These are phyloP conservation scores for Malaclemys terrapin DNA, from an alignment of 2,113 vertebrate genomes.

Conservation along the genomic window DNA sequence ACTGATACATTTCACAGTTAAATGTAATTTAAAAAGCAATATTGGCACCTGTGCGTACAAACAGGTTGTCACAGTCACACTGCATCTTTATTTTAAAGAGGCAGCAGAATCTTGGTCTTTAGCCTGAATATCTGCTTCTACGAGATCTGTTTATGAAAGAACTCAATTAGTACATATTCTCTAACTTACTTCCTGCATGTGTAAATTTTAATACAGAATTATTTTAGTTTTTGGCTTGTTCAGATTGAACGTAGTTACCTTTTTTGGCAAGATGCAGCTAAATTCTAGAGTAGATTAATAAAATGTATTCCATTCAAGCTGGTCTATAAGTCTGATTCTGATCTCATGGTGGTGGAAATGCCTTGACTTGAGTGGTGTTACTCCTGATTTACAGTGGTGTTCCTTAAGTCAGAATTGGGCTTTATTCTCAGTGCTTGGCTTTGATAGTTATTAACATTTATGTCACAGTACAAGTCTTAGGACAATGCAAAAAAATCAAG, in stretches of 20 bases:
- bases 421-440: neutral
- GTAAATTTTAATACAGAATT: neutral
- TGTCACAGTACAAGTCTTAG: neutral
- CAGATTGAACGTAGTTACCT: neutral
- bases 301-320: neutral
- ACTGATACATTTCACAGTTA: constrained; percentile 5
- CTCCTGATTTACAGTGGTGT: neutral
- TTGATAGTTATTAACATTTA: neutral
- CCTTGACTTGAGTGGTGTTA: neutral
- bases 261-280: neutral
- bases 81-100: neutral
- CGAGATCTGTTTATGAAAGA: neutral
- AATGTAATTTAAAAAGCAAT: neutral
- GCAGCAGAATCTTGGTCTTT: neutral
- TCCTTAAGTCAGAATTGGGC: neutral
- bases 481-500: neutral
- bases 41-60: neutral
- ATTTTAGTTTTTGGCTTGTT: neutral
- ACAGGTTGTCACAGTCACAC: neutral
- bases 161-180: neutral
- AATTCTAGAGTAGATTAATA: neutral
- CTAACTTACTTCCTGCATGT: neutral
- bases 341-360: neutral
- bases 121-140: neutral
- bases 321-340: neutral